phyloP scores from a whole-genome alignment of 2,888 invertebrate species.

The Aleiodes leptofemur region DNA sequence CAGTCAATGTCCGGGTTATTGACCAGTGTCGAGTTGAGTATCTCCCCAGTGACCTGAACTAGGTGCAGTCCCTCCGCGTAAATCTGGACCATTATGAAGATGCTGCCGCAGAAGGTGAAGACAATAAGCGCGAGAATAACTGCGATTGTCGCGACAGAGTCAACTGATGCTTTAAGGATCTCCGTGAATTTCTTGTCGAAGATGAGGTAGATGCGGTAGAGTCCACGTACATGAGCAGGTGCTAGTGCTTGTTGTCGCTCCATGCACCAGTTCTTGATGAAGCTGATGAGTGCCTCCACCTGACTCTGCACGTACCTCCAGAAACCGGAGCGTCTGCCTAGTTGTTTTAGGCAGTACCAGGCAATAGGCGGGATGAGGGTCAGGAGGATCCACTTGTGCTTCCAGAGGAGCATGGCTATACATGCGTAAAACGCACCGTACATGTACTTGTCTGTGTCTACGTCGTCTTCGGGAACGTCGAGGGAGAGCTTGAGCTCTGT shows the following conservation, averaged over 20 bases:
- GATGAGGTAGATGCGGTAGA: conserved; percentile 83
- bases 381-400: conserved; percentile 88
- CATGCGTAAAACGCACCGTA: conserved; percentile 89
- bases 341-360: conserved; percentile 80
- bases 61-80: conserved; percentile 96
- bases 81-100: conserved; percentile 92
- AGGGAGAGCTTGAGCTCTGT: conserved; percentile 67
- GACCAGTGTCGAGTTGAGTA: conserved; percentile 91
- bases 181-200: conserved; percentile 81
- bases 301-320: conserved; percentile 71
- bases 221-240: conserved; percentile 86
- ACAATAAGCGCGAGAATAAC: conserved; percentile 91
- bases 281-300: conserved; percentile 73
- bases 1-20: conserved; percentile 88
- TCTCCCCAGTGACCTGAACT: conserved; percentile 90
- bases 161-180: conserved; percentile 85
- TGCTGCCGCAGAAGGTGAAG: conserved; percentile 85
- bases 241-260: conserved; percentile 83
- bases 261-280: conserved; percentile 79
- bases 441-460: conserved; percentile 78
- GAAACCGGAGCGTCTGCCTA: conserved; percentile 74
- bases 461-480: conserved; percentile 65
- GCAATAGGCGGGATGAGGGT: conserved; percentile 86
- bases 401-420: conserved; percentile 89
- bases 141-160: conserved; percentile 89